Percentiles rank a stretch among this genome's conserved stretches.
phyloP scores from a whole-genome alignment of 1,140 invertebrate species.

The Brachionus manjavacas region DNA sequence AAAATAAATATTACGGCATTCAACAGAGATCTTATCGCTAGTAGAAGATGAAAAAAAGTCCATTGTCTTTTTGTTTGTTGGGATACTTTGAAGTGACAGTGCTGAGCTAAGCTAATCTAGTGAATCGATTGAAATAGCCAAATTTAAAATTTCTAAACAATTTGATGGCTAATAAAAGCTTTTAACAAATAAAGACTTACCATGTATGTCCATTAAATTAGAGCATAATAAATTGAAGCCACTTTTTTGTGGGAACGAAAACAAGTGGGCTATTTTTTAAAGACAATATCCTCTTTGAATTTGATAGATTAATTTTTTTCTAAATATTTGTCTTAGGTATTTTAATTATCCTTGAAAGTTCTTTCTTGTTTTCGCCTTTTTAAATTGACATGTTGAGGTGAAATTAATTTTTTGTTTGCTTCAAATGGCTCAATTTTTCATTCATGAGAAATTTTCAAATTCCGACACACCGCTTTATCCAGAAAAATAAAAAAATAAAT shows the following conservation, averaged over 20 bases:
- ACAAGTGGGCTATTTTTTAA: not conserved
- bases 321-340: not conserved
- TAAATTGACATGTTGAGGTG: not conserved
- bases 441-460: not conserved
- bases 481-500: conserved; percentile 1
- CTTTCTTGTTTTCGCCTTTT: conserved; percentile 2
- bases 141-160: not conserved
- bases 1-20: not conserved
- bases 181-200: conserved; percentile 5
- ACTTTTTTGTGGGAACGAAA: not conserved
- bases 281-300: not conserved
- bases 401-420: not conserved
- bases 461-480: not conserved
- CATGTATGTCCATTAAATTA: not conserved
- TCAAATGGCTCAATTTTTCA: not conserved
- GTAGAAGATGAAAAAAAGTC: not conserved
- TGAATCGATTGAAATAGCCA: not conserved
- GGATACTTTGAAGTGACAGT: not conserved
- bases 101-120: not conserved
- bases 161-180: not conserved
- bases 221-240: conserved; percentile 1
- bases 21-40: not conserved
- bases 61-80: not conserved
- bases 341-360: conserved; percentile 5
- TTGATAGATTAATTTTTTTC: not conserved